Conservation (phyloP, 2,113 vertebrate genomes). For the Pagrus major region DNA sequence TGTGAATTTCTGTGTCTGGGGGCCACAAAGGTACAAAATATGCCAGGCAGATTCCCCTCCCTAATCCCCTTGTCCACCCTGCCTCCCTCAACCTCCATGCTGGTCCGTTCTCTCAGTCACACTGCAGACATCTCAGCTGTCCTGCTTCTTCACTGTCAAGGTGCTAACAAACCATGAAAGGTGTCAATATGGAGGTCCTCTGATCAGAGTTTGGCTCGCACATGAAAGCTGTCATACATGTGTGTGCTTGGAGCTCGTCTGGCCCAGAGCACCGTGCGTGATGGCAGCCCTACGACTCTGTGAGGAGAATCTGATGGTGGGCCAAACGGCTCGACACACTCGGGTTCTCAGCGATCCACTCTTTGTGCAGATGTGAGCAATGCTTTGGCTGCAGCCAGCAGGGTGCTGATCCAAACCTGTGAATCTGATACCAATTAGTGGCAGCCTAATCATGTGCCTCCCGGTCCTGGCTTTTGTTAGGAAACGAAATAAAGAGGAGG, state of each 20-base stretch:
- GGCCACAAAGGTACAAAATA: slow-evolving; percentile 46
- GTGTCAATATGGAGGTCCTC: slow-evolving; percentile 70
- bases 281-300: slow-evolving; percentile 63
- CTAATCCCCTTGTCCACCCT: slow-evolving; percentile 46
- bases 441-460: slow-evolving; percentile 76
- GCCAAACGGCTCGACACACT: slow-evolving; percentile 66
- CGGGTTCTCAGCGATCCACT: slow-evolving; percentile 47
- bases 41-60: slow-evolving; percentile 28
- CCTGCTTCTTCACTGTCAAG: slow-evolving; percentile 68
- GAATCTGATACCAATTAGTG: slow-evolving; percentile 85
- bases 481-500: slow-evolving; percentile 50
- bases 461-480: slow-evolving; percentile 72
- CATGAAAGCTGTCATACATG: slow-evolving; percentile 68
- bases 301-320: slow-evolving; percentile 61
- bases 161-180: slow-evolving; percentile 77
- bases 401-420: slow-evolving; percentile 73
- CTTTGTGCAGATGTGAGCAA: slow-evolving; percentile 74
- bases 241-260: slow-evolving; percentile 39
- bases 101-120: slow-evolving; percentile 36
- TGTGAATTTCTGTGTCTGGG: slow-evolving; percentile 21
- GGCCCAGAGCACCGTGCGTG: slow-evolving; percentile 49
- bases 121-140: slow-evolving; percentile 62
- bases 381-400: slow-evolving; percentile 62
- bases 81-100: slow-evolving; percentile 39
- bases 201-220: slow-evolving; percentile 71